Evolutionary conservation across 2,888 invertebrate genomes (phyloP), one percentile per base, ranked within the genome.

Genomic region (Caenorhabditis plicata): DNA sequence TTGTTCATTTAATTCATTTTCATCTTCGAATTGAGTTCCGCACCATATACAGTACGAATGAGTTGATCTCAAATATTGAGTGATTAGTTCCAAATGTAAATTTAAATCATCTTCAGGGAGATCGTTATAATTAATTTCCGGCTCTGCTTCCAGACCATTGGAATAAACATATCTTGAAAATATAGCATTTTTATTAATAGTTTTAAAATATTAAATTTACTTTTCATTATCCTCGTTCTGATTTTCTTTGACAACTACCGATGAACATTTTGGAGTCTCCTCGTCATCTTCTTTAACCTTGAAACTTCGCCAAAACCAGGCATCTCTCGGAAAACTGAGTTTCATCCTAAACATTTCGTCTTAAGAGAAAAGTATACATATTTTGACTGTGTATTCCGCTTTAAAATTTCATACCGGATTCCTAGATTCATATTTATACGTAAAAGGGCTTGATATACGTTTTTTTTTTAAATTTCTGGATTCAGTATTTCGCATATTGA

Each of bases 21-120:
- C 51, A 1, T 56, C 51, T 22, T 46, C 51, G 44, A 57, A 75
- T 15, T 68, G 56, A 32, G 65, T 63, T 4, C 77, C 77, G 42
- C 77, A 77, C 71, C 74, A 77, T n/a, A 74, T 42, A 44, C 77
- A 77, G 41, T 78, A 77, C 46, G 55, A 64, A 43, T 77, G 77
- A 13, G 26, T 36, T 19, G 49, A 36, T 11, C 77, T 67, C 8
- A 78, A 56, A 44, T 71, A 71, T 7, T 31, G 35, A 9, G 56
- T 66, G 42, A 77, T 68, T 17, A 25, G 35, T 5, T 22, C 31
- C 20, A 77, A 46, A 17, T 75, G 74, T 54, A 49, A 73, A 56
- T 2, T 11, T 13, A 3, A 4, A 39, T 26, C n/a, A 15, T 38
- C 27, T 9, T 45, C 36, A 19, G 22, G 32, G 4, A 36, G 11